Evolutionary conservation across 2,888 invertebrate genomes (phyloP), one percentile per base, ranked within the genome.

Genomic region (Spilosoma lubricipeda): DNA sequence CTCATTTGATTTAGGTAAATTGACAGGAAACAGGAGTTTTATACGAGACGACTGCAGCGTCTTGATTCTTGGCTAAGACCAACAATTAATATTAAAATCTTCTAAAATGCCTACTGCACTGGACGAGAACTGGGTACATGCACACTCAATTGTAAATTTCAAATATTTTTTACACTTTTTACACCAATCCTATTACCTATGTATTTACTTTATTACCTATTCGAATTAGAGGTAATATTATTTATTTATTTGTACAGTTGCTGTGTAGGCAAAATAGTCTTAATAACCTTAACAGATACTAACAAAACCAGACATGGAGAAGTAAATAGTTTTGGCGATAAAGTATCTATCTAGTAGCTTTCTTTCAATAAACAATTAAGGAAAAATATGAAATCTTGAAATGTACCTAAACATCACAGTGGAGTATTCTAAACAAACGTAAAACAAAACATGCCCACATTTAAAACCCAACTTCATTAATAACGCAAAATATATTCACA

Each of bases 41-140:
- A 83, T 85, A 79, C 82, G 80, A 77, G 71, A 79, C 69, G 76
- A 77, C 80, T 82, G 77, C 73, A 78, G 23, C 27, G 74, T 78
- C 86, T 85, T 86, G 87, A 85, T 87, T 82, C 76, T 75, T 76
- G 76, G 72, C 82, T 70, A 39, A 67, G 75, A 82, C 77, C 78
- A 82, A 81, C 86, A 88, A 89, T 90, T 91, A 88, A 89, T 88
- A 87, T 86, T 89, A 86, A 89, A 90, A 86, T 83, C 86, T 82
- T 84, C 76, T 79, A 67, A 79, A 69, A 74, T n/a, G 33, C 30
- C 63, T 63, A 30, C 70, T 85, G 81, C 63, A 59, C 48, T 72
- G 52, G 9, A 56, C 15, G 42, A 72, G 48, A 81, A 82, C 66
- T 65, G 15, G 66, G 85, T 78, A 85, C 68, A 72, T 63, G 76